Base-by-base conservation (phyloP, 2,888 invertebrate species). In the Mamestra brassicae region DNA sequence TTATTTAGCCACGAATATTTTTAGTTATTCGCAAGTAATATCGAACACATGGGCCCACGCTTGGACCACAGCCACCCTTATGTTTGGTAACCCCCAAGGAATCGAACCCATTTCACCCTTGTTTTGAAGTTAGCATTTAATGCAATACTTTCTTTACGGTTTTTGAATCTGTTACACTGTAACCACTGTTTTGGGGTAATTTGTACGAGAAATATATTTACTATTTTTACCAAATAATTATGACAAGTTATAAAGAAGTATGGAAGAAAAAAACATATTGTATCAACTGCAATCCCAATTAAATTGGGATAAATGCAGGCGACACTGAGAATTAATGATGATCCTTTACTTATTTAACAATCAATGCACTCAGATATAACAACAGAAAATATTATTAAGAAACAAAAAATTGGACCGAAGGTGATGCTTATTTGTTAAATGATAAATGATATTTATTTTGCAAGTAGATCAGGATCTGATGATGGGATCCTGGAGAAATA, bases 21-120 rank as follows among this genome's bases (percentile, higher is more conserved):
- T 50, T 57, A 80, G 74, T 68, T 70, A 83, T 83, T 83, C 42
- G 71, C 84, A 65, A 74, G 61, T 79, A 61, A 65, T 80, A 65
- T 13, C 11, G 1, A 57, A 52, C 83, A 72, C 72, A 64, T 47
- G 83, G 11, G 13, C 36, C 65, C 61, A 5, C 80, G 38, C 36
- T 8, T 61, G 67, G 66, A 55, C 63, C 83, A 54, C 83, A 69
- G 60, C 38, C 55, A 38, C 80, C 74, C 79, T 57, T 11, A 45
- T 17, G 61, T 52, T 13, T n/a, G n/a, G 42, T 15, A 34, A 36
- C 34, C 83, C 73, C 74, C 11, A 1, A 47, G 74, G 66, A 54
- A 58, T 4, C 8, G 26, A 50, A 11, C 58, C 68, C 26, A 55
- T 61, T 50, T 65, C n/a, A n/a, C 81, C 79, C 83, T 60, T 68